Percentiles rank a stretch among this genome's conserved stretches.
Evolutionary conservation across 2,888 invertebrate species (phyloP).

Genomic region (Ochlodes sylvanus): DNA sequence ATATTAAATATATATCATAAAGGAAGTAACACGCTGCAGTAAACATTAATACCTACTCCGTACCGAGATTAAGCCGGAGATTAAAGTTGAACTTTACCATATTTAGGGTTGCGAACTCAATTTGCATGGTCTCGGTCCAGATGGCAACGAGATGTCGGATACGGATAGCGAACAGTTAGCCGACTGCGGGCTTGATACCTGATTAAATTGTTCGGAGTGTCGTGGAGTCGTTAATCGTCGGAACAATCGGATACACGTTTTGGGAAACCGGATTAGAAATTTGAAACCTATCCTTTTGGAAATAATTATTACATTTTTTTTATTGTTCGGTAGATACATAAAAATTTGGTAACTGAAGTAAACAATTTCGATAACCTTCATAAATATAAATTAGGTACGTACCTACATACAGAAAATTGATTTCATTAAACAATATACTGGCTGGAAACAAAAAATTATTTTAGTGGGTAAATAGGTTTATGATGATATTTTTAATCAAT

Average conservation of each 20-base stretch:
- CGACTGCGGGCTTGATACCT: background rate
- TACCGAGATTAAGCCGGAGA: background rate
- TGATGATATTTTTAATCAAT: too few relatives aligned
- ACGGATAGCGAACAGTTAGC: slow-evolving; percentile 24
- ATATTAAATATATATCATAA: background rate
- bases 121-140: slow-evolving; percentile 57
- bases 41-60: background rate
- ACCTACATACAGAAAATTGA: too few relatives aligned
- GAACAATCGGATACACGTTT: background rate
- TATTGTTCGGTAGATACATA: too few relatives aligned
- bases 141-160: slow-evolving; percentile 49
- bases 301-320: too few relatives aligned
- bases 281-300: too few relatives aligned
- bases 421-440: too few relatives aligned
- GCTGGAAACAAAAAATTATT: too few relatives aligned
- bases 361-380: too few relatives aligned
- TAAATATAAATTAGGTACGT: too few relatives aligned
- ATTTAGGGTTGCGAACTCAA: slow-evolving; percentile 43
- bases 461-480: too few relatives aligned
- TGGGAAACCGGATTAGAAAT: background rate
- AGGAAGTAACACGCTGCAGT: background rate
- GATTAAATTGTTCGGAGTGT: background rate
- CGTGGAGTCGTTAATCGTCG: background rate
- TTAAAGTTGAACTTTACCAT: slow-evolving; percentile 25
- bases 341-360: too few relatives aligned